These are phyloP conservation scores for Physeter macrocephalus DNA, from an alignment of 2,113 vertebrate species.

Conservation along the genomic window DNA sequence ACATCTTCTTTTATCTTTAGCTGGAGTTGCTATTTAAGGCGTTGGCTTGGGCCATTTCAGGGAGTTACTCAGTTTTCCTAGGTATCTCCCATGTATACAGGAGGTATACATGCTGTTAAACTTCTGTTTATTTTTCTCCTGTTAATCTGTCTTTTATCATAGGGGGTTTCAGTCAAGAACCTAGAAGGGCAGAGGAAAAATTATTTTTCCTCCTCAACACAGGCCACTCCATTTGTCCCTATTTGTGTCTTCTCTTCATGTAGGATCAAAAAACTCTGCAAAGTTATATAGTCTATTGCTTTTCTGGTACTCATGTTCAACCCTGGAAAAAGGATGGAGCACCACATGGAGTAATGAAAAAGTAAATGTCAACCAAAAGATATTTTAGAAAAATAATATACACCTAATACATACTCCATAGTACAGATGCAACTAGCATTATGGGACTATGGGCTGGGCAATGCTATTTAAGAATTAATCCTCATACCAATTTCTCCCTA, in stretches of 20 bases:
- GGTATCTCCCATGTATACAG: not conserved
- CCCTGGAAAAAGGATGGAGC: fast-evolving
- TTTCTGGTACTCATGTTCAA: not conserved
- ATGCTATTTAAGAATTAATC: not conserved
- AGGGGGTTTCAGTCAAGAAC: not conserved
- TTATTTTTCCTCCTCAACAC: not conserved
- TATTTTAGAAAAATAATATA: not conserved
- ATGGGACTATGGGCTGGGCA: not conserved
- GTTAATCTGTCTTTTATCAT: not conserved
- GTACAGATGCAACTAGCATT: not conserved
- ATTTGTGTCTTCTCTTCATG: not conserved
- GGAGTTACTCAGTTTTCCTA: not conserved
- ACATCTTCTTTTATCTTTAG: not conserved
- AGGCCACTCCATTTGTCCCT: not conserved
- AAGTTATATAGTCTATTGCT: not conserved
- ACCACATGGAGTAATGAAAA: not conserved
- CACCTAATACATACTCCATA: not conserved
- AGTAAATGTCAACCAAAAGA: not conserved
- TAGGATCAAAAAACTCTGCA: not conserved
- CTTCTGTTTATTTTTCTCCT: not conserved
- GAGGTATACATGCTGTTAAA: not conserved
- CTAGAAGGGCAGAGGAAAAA: not conserved
- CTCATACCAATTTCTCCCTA: not conserved
- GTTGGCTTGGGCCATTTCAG: not conserved
- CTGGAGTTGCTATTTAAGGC: not conserved